Base-by-base conservation (phyloP, 1,140 invertebrate genomes). In the Drosophila tropicalis region DNA sequence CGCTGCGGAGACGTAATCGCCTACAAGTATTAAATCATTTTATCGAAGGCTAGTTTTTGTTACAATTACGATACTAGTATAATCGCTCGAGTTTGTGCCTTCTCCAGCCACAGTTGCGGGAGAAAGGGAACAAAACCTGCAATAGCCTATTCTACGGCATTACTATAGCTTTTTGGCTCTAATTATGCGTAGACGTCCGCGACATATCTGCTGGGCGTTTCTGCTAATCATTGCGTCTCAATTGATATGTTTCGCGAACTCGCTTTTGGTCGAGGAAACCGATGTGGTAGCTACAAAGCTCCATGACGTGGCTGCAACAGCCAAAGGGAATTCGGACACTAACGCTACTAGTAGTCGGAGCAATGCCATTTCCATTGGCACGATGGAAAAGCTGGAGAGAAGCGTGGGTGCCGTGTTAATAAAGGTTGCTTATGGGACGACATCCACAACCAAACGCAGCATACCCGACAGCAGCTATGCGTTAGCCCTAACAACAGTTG, bases 361-460 rank as follows among this genome's bases (percentile, higher is more conserved):
- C 57, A 70, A 70, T 62, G 60, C 58, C 57, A 62, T 66, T 19
- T 29, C 67, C 67, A 62, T 36, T 57, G 62, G 62, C 60, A 81
- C 87, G 29, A 63, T 92, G 32, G 85, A 93, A 1, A 29, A 93
- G 65, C 85, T 95, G 60, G 95, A 95, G 66, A 93, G 94, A 60
- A 94, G 93, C 70, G 92, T 95, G 3, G 95, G 94, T 1, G 95
- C 95, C 4, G 94, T 95, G 19, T 93, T 95, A 62, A 95, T 94
- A 67, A 95, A 95, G 91, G 95, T 95, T 10, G 94, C 95, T 0
- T 95, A 95, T 70, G 94, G 94, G 12, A 94, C 94, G 36, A 95
- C 95, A 3, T 92, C 91, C 5, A 92, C 91, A 19, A 95, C 95
- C 3, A 95, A 95, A 76, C 92, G 94, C 5, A 95, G 94, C 70